Evolutionary conservation across 1,140 invertebrate genomes (phyloP).

Genomic region (Calephelis virginiensis): DNA sequence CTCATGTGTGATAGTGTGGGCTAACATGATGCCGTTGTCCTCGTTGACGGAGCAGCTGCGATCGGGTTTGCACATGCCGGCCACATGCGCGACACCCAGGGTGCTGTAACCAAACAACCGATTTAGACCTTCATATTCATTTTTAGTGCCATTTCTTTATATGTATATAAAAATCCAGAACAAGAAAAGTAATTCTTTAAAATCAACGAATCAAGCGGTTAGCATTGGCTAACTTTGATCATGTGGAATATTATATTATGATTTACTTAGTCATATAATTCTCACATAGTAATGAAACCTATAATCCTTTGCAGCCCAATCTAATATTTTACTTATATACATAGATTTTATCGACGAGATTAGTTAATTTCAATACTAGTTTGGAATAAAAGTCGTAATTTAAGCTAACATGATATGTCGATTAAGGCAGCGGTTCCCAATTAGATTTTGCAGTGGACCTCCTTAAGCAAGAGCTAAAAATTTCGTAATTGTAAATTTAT

Average conservation of each 20-base stretch:
- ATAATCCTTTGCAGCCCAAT: background rate
- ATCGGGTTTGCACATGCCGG: constrained; percentile 93
- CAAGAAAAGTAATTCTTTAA: too few relatives aligned
- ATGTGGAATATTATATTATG: too few relatives aligned
- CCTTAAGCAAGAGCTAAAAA: too few relatives aligned
- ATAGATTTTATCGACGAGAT: background rate
- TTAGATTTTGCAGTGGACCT: too few relatives aligned
- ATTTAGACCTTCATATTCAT: background rate
- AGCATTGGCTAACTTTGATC: too few relatives aligned
- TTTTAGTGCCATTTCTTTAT: background rate
- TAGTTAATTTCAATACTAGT: constrained; percentile 7
- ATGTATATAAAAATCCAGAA: too few relatives aligned
- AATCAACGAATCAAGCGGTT: too few relatives aligned
- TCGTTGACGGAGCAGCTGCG: constrained; percentile 94
- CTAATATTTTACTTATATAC: constrained; percentile 6
- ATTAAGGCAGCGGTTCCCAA: background rate
- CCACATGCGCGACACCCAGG: constrained; percentile 92
- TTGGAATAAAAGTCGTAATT: constrained; percentile 1
- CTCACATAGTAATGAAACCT: background rate
- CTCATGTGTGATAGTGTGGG: constrained; percentile 96
- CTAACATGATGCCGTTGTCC: constrained; percentile 93
- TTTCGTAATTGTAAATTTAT: too few relatives aligned
- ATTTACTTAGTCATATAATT: background rate
- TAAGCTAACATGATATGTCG: constrained; percentile 8
- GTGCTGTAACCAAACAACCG: constrained; percentile 82